These are phyloP conservation scores for Aix galericulata DNA, from an alignment of 2,113 vertebrate genomes.

Conservation along the genomic window DNA sequence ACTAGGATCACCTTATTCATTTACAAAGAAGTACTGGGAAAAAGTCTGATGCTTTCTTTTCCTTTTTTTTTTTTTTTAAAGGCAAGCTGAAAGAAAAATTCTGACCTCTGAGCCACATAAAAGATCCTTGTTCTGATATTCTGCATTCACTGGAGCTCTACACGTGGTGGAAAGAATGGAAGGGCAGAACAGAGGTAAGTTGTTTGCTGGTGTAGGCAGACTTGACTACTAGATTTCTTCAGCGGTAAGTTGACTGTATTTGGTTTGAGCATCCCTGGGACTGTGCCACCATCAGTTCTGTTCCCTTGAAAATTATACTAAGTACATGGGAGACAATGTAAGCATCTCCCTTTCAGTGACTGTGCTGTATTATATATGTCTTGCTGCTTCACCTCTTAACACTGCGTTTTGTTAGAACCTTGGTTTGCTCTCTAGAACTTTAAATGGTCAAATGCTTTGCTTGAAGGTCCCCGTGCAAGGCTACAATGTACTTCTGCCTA, in stretches of 20 bases:
- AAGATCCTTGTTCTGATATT: conserved; percentile 8
- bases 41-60: background rate
- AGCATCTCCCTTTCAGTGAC: background rate
- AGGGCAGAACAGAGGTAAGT: background rate
- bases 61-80: background rate
- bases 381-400: background rate
- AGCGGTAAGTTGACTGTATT: background rate
- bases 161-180: background rate
- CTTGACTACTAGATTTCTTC: background rate
- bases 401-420: background rate
- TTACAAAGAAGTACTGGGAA: conserved; percentile 14
- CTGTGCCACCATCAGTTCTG: background rate
- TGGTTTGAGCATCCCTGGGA: background rate
- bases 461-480: background rate
- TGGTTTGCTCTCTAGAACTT: background rate
- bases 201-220: background rate
- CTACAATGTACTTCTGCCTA: background rate
- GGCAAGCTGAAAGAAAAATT: conserved; percentile 35
- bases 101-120: background rate
- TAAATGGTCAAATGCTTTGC: background rate
- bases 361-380: background rate
- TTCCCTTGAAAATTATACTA: background rate
- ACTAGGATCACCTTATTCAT: background rate
- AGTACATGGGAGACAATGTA: background rate
- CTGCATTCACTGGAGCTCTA: background rate